A percentile compares a stretch with the other conserved stretches of the same genome.
phyloP scores from a whole-genome alignment of 2,888 invertebrate genomes.

The Euzetes globulus region DNA sequence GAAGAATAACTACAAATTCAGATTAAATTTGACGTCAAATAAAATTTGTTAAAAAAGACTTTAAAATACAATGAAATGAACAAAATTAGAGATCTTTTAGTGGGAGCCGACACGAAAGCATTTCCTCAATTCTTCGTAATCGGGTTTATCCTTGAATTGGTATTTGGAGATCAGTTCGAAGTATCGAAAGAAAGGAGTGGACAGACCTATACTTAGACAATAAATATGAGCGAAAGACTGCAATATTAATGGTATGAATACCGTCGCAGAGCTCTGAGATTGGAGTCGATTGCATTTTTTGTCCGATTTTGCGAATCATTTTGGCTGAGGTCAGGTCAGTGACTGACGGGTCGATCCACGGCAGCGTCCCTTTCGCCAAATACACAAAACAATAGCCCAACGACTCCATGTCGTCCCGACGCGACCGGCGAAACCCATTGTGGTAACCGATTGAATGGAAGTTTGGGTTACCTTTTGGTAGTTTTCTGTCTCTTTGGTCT shows the following conservation, averaged over 20 bases:
- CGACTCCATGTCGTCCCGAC: slow-evolving; percentile 26
- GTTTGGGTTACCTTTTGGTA: not conserved
- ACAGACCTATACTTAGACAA: not conserved
- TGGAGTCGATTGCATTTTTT: not conserved
- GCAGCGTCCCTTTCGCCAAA: not conserved
- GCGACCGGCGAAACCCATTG: slow-evolving; percentile 5
- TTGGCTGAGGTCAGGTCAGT: not conserved
- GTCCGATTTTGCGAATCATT: not conserved
- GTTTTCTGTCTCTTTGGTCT: not conserved
- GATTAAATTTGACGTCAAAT: not conserved
- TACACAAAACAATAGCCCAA: slow-evolving; percentile 3
- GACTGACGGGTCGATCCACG: slow-evolving; percentile 1
- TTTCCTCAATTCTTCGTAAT: not conserved
- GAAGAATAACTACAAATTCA: not conserved
- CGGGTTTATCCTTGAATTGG: not conserved
- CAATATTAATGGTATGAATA: not conserved
- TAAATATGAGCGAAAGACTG: too few species aligned
- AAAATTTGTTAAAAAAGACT: not conserved
- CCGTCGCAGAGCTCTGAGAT: not conserved
- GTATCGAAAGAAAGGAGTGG: not conserved
- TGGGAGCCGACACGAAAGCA: not conserved
- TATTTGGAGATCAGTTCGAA: not conserved
- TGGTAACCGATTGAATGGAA: slow-evolving; percentile 13
- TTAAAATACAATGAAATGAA: not conserved
- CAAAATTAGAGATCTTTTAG: not conserved